Percentiles rank a stretch among this genome's conserved stretches.
Evolutionary conservation across 2,888 invertebrate species (phyloP).

Genomic region (Resseliella maxima): DNA sequence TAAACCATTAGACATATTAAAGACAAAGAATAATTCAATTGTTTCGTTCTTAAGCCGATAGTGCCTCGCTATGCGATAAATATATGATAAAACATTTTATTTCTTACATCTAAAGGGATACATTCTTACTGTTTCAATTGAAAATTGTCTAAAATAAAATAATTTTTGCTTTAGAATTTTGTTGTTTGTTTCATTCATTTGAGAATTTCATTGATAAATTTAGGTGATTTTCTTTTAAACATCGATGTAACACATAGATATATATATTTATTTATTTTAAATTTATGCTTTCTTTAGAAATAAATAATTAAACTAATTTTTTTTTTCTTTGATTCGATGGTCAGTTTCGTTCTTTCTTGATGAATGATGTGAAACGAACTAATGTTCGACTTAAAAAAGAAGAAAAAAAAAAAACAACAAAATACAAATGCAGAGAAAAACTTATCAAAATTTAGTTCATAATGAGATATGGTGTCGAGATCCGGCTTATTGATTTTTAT

Average conservation of each 20-base stretch:
- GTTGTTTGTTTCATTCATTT: neutral
- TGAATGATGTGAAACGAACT: neutral
- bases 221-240: neutral
- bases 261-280: neutral
- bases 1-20: no score
- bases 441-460: no score
- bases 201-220: neutral
- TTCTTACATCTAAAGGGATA: neutral
- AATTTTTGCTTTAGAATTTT: no score
- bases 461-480: no score
- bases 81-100: neutral
- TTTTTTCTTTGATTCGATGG: conserved; percentile 18
- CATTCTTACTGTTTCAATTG: neutral
- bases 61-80: neutral
- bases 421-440: no score
- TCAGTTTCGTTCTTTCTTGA: conserved; percentile 4
- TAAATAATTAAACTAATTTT: conserved; percentile 4
- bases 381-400: no score
- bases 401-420: neutral
- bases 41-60: neutral
- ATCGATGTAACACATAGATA: neutral
- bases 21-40: no score
- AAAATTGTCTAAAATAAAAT: no score
- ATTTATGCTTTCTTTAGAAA: neutral
- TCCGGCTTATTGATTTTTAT: no score